phyloP scores from a whole-genome alignment of 35 echinoderm and acorn worm species.

The Eucidaris tribuloides region DNA sequence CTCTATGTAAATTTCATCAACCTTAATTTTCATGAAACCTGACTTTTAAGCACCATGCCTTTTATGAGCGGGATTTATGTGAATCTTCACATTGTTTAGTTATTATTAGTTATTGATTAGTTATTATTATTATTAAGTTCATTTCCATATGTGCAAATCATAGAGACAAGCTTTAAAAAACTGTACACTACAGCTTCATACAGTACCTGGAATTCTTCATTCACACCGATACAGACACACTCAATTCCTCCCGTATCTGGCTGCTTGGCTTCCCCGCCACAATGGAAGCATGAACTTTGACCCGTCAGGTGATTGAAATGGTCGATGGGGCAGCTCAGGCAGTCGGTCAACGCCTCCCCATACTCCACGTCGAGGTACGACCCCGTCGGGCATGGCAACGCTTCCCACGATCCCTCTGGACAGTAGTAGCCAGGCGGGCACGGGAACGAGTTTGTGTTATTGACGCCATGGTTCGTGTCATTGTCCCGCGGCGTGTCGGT shows the following conservation, averaged over 20 bases:
- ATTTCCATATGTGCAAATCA: too few species aligned
- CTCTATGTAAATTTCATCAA: too few species aligned
- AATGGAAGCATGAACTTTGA: constrained; percentile 81
- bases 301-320: constrained; percentile 94
- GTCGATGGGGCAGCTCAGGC: constrained; percentile 57
- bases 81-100: too few species aligned
- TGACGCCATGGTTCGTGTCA: constrained; percentile 72
- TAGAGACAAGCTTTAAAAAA: too few species aligned
- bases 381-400: constrained; percentile 50
- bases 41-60: too few species aligned
- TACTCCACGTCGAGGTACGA: constrained; percentile 58
- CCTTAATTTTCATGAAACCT: too few species aligned
- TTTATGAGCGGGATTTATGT: too few species aligned
- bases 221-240: constrained; percentile 72
- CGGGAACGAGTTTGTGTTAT: constrained; percentile 89
- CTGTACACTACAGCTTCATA: not conserved
- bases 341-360: constrained; percentile 57
- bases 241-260: constrained; percentile 39
- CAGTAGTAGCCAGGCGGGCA: constrained; percentile 94
- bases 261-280: constrained; percentile 71
- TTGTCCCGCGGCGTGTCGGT: constrained; percentile 74
- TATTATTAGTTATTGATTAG: too few species aligned
- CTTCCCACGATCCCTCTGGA: constrained; percentile 57
- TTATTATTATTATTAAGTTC: too few species aligned
- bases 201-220: constrained; percentile 86